A percentile compares a stretch with the other conserved stretches of the same genome.
Evolutionary conservation across 2,888 invertebrate species (phyloP).

Genomic region (Uloborus plumipes): DNA sequence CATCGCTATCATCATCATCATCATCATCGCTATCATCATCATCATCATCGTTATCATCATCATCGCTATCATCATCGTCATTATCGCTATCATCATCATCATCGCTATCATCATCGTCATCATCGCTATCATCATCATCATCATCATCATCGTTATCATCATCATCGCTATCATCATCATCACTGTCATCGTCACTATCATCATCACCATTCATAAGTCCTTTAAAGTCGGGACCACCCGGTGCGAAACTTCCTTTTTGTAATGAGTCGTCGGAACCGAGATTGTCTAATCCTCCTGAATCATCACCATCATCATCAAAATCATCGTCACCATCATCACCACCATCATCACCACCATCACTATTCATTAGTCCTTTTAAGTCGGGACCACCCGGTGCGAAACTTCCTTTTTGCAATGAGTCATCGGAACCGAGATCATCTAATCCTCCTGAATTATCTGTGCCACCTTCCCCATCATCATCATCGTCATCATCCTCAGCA

Average conservation of each 20-base stretch:
- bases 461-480: too few relatives aligned
- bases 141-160: constrained; percentile 25
- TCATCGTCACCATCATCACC: constrained; percentile 81
- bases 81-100: neutral
- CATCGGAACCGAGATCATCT: too few relatives aligned
- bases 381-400: too few relatives aligned
- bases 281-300: constrained; percentile 69
- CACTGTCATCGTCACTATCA: neutral
- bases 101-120: neutral
- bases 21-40: constrained; percentile 73
- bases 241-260: neutral
- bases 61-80: constrained; percentile 67
- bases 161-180: neutral
- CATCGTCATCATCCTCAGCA: too few relatives aligned
- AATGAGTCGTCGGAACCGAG: neutral
- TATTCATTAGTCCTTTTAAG: neutral
- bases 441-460: too few relatives aligned
- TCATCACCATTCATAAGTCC: neutral
- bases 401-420: too few relatives aligned
- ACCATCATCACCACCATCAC: constrained; percentile 71
- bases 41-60: constrained; percentile 84
- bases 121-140: constrained; percentile 2
- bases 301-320: constrained; percentile 69
- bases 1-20: constrained; percentile 67
- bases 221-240: neutral